These are phyloP conservation scores for Oncopodura yosiiana DNA, from an alignment of 1,140 invertebrate genomes.

Conservation along the genomic window DNA sequence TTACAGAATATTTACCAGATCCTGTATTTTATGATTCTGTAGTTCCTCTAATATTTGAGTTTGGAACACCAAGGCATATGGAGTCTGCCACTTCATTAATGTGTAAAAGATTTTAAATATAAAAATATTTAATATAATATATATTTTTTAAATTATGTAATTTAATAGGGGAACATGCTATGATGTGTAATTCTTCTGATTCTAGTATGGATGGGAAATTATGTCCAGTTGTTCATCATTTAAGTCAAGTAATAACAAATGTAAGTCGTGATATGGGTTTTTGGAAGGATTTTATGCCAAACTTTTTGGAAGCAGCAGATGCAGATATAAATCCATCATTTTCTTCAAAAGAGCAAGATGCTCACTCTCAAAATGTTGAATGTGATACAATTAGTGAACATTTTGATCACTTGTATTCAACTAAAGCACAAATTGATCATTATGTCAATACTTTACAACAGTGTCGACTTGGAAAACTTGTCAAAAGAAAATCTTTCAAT, in stretches of 20 bases:
- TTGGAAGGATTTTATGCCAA: slow-evolving; percentile 11
- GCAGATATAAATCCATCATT: background rate
- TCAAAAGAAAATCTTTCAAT: background rate
- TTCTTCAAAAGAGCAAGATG: background rate
- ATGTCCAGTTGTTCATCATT: slow-evolving; percentile 17
- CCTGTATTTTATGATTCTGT: slow-evolving; percentile 20
- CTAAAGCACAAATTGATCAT: slow-evolving; percentile 6
- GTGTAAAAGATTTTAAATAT: too few relatives aligned
- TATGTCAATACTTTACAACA: slow-evolving; percentile 4
- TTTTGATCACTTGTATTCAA: slow-evolving; percentile 12
- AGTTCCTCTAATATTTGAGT: slow-evolving; percentile 14
- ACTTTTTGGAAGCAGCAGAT: background rate
- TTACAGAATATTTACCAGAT: slow-evolving; percentile 11
- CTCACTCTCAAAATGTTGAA: background rate
- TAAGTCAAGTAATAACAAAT: slow-evolving; percentile 10
- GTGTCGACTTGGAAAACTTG: slow-evolving; percentile 3
- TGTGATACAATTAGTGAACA: slow-evolving; percentile 17
- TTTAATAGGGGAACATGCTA: slow-evolving; percentile 16
- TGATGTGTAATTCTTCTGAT: slow-evolving; percentile 5
- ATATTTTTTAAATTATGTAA: too few relatives aligned
- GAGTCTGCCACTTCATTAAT: slow-evolving; percentile 10
- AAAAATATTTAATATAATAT: too few relatives aligned
- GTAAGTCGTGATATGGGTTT: slow-evolving; percentile 13
- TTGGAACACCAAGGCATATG: slow-evolving; percentile 16
- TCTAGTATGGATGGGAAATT: slow-evolving; percentile 9